Percentiles rank a stretch among this genome's conserved stretches.
Conservation (phyloP, 1,140 invertebrate genomes). For the Asobara japonica region DNA sequence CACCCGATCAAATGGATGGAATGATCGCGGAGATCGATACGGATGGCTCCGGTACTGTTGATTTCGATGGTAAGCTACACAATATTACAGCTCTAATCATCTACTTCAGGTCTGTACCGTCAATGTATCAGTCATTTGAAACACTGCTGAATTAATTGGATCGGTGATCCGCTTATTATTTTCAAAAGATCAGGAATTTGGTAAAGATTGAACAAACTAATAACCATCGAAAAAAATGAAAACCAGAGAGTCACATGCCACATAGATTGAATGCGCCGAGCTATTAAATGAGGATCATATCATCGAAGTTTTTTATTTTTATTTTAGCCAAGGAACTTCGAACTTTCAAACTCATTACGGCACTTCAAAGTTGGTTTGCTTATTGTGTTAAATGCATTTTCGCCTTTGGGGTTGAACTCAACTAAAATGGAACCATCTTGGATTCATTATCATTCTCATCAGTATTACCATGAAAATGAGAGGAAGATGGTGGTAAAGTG, state of each 20-base stretch:
- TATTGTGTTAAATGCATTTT: constrained; percentile 53
- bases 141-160: no score
- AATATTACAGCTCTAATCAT: not conserved
- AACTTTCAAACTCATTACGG: constrained; percentile 23
- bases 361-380: constrained; percentile 62
- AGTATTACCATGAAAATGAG: not conserved
- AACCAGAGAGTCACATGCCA: no score
- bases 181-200: no score
- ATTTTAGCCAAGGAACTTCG: not conserved
- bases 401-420: not conserved
- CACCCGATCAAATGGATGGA: constrained; percentile 82
- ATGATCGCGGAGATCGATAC: constrained; percentile 88
- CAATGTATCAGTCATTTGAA: no score
- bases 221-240: no score
- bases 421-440: not conserved
- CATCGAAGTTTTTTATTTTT: no score
- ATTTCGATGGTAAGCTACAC: constrained; percentile 77
- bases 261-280: no score
- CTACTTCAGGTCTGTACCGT: no score
- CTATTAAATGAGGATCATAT: no score
- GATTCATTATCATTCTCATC: constrained; percentile 6
- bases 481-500: not conserved
- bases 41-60: constrained; percentile 83
- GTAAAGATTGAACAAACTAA: no score
- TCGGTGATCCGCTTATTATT: no score